A percentile compares a stretch with the other conserved stretches of the same genome.
phyloP scores from a whole-genome alignment of 2,113 vertebrate genomes.

The Octodon degus region DNA sequence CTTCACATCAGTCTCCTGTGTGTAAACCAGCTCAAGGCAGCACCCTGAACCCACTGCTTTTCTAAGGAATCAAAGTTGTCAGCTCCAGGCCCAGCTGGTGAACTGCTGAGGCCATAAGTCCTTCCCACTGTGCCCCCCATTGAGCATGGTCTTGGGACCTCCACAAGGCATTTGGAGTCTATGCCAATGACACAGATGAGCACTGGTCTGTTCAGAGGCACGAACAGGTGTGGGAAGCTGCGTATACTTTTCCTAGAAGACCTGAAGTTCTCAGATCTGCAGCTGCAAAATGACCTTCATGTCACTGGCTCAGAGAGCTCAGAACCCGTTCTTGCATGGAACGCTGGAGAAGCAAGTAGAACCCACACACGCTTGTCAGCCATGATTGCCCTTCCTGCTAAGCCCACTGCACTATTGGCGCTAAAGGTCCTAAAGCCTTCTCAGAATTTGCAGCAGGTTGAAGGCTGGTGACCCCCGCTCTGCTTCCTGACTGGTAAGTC shows the following conservation, averaged over 20 bases:
- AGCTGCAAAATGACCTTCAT: not conserved
- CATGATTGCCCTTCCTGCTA: not conserved
- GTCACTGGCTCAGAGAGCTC: not conserved
- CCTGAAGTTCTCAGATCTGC: not conserved
- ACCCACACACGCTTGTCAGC: rapidly evolving
- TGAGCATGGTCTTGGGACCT: not conserved
- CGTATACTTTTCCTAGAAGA: not conserved
- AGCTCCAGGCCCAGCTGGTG: not conserved
- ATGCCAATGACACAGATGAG: not conserved
- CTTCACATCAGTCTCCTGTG: not conserved
- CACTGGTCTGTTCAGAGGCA: not conserved
- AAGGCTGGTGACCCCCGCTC: not conserved
- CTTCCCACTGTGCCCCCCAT: not conserved
- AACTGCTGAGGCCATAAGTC: not conserved
- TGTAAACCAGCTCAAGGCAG: not conserved
- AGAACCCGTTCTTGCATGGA: not conserved
- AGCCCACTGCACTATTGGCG: not conserved
- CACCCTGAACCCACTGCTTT: not conserved
- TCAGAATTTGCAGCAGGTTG: not conserved
- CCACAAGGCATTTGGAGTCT: not conserved
- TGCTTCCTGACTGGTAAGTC: not conserved
- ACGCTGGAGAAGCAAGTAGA: not conserved
- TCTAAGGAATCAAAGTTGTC: not conserved
- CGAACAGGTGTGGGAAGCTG: not conserved
- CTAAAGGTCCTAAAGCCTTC: not conserved